These are phyloP conservation scores for Bujurquina vittata DNA, from an alignment of 2,113 vertebrate genomes.

Conservation along the genomic window DNA sequence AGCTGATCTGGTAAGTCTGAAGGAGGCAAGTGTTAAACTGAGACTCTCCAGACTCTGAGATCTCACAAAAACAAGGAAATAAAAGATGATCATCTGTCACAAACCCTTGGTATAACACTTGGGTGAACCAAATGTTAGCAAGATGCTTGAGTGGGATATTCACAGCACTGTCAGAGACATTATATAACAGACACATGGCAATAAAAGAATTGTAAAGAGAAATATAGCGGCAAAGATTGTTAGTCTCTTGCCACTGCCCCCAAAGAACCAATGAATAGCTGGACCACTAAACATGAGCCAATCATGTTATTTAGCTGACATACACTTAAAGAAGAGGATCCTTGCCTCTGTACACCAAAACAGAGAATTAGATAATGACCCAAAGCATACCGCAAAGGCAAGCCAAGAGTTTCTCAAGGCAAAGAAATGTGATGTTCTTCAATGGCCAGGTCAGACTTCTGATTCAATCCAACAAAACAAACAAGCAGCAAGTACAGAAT, in stretches of 20 bases:
- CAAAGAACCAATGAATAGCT: background rate
- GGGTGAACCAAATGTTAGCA: background rate
- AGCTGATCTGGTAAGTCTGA: background rate
- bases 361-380: background rate
- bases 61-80: constrained; percentile 1
- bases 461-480: too few species aligned
- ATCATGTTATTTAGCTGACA: background rate
- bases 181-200: background rate
- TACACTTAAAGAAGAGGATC: too few species aligned
- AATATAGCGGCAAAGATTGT: background rate
- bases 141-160: background rate
- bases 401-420: too few species aligned
- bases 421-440: too few species aligned
- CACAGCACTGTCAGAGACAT: background rate
- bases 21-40: constrained; percentile 14
- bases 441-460: too few species aligned
- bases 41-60: background rate
- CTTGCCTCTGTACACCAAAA: background rate
- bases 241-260: background rate
- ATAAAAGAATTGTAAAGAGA: background rate
- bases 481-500: too few species aligned
- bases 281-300: background rate
- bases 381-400: too few species aligned
- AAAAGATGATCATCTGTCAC: background rate
- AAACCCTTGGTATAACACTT: background rate